These are phyloP conservation scores for Argyrosomus regius DNA, from an alignment of 2,797 vertebrate genomes.

Conservation along the genomic window DNA sequence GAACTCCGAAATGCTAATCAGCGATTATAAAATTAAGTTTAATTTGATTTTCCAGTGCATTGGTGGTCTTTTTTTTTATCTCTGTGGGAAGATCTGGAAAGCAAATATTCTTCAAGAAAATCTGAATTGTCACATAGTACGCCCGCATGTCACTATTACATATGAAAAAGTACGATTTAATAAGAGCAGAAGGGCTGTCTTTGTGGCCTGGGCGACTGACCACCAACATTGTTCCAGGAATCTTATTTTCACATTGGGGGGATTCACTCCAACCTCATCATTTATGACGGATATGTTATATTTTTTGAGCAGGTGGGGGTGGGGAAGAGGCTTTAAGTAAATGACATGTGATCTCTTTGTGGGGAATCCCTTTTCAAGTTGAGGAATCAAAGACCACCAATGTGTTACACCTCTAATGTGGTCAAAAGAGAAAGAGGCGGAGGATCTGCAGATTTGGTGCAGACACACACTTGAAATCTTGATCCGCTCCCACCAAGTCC, in stretches of 20 bases:
- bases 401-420: constrained; percentile 76
- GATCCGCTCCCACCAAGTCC: constrained; percentile 62
- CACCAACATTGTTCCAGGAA: constrained; percentile 69
- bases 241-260: constrained; percentile 52
- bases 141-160: constrained; percentile 43
- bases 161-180: constrained; percentile 49
- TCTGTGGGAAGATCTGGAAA: constrained; percentile 22
- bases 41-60: constrained; percentile 28
- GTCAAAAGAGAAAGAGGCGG: constrained; percentile 57
- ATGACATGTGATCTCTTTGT: constrained; percentile 75
- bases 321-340: constrained; percentile 40
- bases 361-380: constrained; percentile 71
- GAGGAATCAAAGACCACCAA: constrained; percentile 79
- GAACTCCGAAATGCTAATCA: constrained; percentile 24
- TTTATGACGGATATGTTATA: constrained; percentile 68
- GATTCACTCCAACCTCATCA: constrained; percentile 65
- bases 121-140: constrained; percentile 36
- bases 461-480: constrained; percentile 60
- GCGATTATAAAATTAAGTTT: constrained; percentile 40
- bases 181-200: constrained; percentile 42
- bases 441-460: constrained; percentile 64
- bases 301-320: constrained; percentile 62
- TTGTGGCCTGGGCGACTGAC: constrained; percentile 49
- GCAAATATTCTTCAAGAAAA: constrained; percentile 22
- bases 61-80: constrained; percentile 48